Percentiles rank a stretch among this genome's conserved stretches.
Evolutionary conservation across 2,797 vertebrate species (phyloP).

Genomic region (Microtus obscurus): DNA sequence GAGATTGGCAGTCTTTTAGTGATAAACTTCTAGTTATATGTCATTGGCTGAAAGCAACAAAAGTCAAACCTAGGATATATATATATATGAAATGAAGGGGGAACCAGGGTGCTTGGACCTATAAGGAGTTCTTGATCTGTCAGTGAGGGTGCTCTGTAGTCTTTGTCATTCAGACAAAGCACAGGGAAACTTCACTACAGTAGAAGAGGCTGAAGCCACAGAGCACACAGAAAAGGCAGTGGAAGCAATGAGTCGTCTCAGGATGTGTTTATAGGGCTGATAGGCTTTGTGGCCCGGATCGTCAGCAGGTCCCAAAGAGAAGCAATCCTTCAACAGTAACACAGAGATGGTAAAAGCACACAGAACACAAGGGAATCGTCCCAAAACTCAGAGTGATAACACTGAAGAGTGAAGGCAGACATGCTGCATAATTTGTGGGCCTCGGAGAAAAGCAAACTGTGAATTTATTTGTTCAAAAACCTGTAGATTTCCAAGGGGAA

Average conservation of each 20-base stretch:
- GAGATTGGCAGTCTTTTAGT: background rate
- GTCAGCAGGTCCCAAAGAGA: background rate
- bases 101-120: background rate
- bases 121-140: background rate
- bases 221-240: background rate
- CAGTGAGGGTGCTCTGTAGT: background rate
- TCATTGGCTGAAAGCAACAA: constrained; percentile 33
- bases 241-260: background rate
- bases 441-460: constrained; percentile 7
- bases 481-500: background rate
- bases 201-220: background rate
- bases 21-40: background rate
- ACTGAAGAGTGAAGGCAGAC: background rate
- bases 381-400: background rate
- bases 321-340: background rate
- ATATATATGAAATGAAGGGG: background rate
- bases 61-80: background rate
- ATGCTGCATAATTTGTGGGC: background rate
- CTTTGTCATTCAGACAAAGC: background rate
- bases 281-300: background rate
- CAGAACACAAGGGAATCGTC: constrained; percentile 1
- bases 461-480: background rate
- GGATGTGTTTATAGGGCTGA: background rate
- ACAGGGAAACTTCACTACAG: background rate
- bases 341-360: background rate